Base-by-base conservation (phyloP, 2,113 vertebrate genomes). In the Dromaius novaehollandiae region DNA sequence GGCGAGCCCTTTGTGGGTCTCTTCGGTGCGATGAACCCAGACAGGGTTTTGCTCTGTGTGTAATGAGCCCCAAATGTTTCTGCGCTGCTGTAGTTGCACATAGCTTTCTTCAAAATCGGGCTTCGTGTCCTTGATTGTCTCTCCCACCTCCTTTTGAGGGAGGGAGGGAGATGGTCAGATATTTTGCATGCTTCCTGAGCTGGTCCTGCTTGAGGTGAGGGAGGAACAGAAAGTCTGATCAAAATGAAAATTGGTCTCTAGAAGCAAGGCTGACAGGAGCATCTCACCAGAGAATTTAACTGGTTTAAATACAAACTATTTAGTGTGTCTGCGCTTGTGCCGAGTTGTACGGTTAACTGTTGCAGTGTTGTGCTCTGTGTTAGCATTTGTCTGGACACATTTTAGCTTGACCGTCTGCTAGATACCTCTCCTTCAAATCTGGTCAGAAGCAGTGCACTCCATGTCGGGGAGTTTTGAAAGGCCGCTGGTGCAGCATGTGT, bases 1-100 rank as follows among this genome's bases (percentile, higher is more conserved):
- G 79, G 91, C 71, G 74, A 93, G 66, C 36, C 36, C 88, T 95
- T 91, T 85, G 73, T 80, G 75, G 44, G 69, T 82, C 93, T 55
- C 77, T 94, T 77, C 74, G 79, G 89, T 48, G 83, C 46, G 75
- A 61, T 94, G 64, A 93, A 26, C 73, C 76, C 64, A 83, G 87
- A 42, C 79, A 77, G n/a, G 66, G 56, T 60, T 91, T 89, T 92
- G 88, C 40, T 91, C 53, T 2, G 1, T n/a, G n/a, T 42, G 18
- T 93, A 85, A 92, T 94, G 89, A 61, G 68, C 26, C 48, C 53
- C 88, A 95, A 87, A 96, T 95, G 69, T 76, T 86, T 36, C 20
- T 84, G 61, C 69, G 56, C 76, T 95, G 91, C 66, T 69, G 93
- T 51, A 63, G 78, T 81, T 91, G 78, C 22, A 14, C 6, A 1